These are phyloP conservation scores for Melanogrammus aeglefinus DNA, from an alignment of 2,797 vertebrate genomes.

Conservation along the genomic window DNA sequence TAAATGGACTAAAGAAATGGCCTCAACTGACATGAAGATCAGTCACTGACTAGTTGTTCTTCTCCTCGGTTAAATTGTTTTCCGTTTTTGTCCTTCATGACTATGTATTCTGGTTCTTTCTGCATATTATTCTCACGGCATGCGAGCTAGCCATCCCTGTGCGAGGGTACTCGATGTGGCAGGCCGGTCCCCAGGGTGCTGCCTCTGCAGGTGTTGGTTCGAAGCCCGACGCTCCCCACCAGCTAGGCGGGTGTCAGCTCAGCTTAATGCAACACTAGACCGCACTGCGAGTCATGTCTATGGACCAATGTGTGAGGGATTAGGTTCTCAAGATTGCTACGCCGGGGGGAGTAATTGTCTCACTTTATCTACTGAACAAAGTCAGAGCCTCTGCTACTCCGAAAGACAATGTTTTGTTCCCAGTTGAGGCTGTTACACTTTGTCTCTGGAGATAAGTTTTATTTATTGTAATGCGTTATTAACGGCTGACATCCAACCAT, in stretches of 20 bases:
- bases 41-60: neutral
- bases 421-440: conserved; percentile 15
- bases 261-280: neutral
- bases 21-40: neutral
- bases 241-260: conserved; percentile 49
- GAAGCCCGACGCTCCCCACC: conserved; percentile 36
- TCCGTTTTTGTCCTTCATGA: conserved; percentile 6
- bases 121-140: conserved; percentile 35
- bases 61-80: neutral
- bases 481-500: conserved; percentile 41
- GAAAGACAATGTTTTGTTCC: neutral
- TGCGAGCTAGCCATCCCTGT: conserved; percentile 28
- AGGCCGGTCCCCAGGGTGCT: conserved; percentile 46
- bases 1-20: neutral
- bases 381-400: conserved; percentile 13
- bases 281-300: neutral
- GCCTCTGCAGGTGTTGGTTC: conserved; percentile 28
- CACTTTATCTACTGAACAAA: conserved; percentile 20
- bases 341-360: neutral
- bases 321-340: neutral
- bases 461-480: conserved; percentile 42
- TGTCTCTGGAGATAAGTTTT: conserved; percentile 34
- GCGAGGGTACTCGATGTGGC: conserved; percentile 47
- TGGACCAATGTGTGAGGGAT: neutral
- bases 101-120: conserved; percentile 31